Evolutionary conservation across 2,888 invertebrate genomes (phyloP).

Genomic region (Ophonus ardosiacus): DNA sequence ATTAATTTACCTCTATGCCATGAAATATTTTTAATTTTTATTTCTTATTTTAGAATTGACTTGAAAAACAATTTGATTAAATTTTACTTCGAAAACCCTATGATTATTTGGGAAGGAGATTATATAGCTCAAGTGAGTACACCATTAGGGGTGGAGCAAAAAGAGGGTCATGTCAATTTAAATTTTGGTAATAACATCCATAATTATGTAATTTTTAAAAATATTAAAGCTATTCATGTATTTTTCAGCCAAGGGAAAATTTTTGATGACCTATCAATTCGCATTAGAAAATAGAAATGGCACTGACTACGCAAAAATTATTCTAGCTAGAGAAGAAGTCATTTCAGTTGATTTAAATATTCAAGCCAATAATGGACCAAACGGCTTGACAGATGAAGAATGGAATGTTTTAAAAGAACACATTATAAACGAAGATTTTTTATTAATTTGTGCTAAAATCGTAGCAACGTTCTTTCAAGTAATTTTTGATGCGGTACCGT

Average conservation of each 20-base stretch:
- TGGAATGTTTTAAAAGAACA: background rate
- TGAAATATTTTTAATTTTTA: too few species aligned
- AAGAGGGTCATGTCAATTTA: background rate
- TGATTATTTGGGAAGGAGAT: background rate
- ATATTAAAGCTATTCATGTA: background rate
- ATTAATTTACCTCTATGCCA: too few species aligned
- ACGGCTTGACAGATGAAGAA: background rate
- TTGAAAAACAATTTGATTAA: background rate
- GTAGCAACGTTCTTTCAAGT: background rate
- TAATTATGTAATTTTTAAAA: too few species aligned
- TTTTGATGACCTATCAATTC: background rate
- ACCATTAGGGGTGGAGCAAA: background rate
- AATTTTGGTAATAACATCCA: background rate
- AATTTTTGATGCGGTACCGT: background rate
- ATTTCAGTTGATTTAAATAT: background rate
- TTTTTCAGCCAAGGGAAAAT: background rate
- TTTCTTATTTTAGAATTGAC: background rate
- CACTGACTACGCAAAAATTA: background rate
- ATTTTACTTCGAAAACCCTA: background rate
- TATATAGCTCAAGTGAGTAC: background rate
- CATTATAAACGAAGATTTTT: background rate
- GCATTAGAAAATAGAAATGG: background rate
- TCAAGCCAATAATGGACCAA: background rate
- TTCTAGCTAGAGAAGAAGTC: background rate
- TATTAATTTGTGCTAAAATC: background rate